Evolutionary conservation across 1,140 invertebrate genomes (phyloP).

Genomic region (Pollicipes pollicipes): DNA sequence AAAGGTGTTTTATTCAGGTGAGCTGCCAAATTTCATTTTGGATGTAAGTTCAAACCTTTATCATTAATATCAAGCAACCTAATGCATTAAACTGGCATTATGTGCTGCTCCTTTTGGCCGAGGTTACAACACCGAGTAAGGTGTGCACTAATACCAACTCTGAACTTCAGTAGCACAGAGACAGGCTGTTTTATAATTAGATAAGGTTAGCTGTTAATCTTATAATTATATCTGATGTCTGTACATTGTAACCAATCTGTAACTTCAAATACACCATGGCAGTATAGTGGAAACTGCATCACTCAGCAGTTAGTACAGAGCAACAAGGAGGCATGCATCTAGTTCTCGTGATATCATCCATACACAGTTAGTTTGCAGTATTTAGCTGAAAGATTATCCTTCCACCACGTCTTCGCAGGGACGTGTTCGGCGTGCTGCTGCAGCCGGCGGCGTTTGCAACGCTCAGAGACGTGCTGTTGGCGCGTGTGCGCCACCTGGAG

Average conservation of each 20-base stretch:
- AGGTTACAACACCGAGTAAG: no score
- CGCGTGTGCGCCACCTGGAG: slow-evolving; percentile 36
- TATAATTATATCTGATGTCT: no score
- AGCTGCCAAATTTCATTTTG: slow-evolving; percentile 14
- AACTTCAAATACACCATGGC: background rate
- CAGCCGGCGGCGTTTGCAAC: slow-evolving; percentile 48
- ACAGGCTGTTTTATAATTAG: no score
- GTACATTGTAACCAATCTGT: background rate
- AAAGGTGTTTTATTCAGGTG: slow-evolving; percentile 57
- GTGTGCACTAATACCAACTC: no score
- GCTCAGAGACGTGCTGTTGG: slow-evolving; percentile 51
- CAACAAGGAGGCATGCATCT: no score
- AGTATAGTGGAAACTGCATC: no score
- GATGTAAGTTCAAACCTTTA: slow-evolving; percentile 9
- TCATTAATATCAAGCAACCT: slow-evolving; percentile 5
- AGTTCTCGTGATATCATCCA: slow-evolving; percentile 8
- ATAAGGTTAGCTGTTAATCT: no score
- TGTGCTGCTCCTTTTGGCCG: no score
- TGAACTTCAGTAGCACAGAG: no score
- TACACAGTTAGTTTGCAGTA: slow-evolving; percentile 11
- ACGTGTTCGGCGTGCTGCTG: slow-evolving; percentile 72
- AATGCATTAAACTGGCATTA: no score
- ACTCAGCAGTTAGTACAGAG: no score
- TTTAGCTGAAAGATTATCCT: slow-evolving; percentile 4
- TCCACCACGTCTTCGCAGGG: slow-evolving; percentile 41